Base-by-base conservation (phyloP, 2,113 vertebrate species). In the Rhea americana region DNA sequence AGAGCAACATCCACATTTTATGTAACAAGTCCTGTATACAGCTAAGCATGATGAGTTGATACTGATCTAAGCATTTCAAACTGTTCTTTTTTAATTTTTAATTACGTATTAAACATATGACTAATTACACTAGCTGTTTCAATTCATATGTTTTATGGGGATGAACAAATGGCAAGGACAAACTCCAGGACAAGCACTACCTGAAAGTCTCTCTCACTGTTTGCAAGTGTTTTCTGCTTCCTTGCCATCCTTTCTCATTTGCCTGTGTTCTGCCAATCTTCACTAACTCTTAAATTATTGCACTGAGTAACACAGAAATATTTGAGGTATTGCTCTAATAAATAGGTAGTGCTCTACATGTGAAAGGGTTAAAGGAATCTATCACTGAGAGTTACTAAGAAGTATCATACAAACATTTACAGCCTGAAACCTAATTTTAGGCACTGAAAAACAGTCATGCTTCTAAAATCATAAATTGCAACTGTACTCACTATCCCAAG, bases 391-490 rank as follows among this genome's bases (percentile, higher is more conserved):
- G 61, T 58, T 63, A 43, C 56, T 65, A 8, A 76, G 61, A 91
- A 88, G 53, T 53, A 84, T 35, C 39, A 85, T 19, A 82, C 15
- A 47, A 62, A 83, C n/a, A 59, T 84, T 73, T 81, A 70, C 35
- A 82, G 35, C 72, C 74, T 88, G 56, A 90, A 94, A 74, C 25
- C 17, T 94, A 65, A 94, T 87, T 90, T 85, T 90, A 93, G 86
- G 65, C 58, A 76, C 58, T 56, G 68, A 91, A 87, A 95, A 90
- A 22, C 32, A 93, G 53, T 65, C 78, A 67, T 0, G 1, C 16
- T 91, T 83, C 73, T 84, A 86, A 91, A 93, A 93, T 72, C 48
- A 19, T 58, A 86, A 91, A 89, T 3, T 91, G 87, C 85, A 96
- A 87, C 75, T 96, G 85, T 87, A 72, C 32, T 90, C 85, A 61